These are phyloP conservation scores for Resseliella maxima DNA, from an alignment of 2,888 invertebrate species.

Conservation along the genomic window DNA sequence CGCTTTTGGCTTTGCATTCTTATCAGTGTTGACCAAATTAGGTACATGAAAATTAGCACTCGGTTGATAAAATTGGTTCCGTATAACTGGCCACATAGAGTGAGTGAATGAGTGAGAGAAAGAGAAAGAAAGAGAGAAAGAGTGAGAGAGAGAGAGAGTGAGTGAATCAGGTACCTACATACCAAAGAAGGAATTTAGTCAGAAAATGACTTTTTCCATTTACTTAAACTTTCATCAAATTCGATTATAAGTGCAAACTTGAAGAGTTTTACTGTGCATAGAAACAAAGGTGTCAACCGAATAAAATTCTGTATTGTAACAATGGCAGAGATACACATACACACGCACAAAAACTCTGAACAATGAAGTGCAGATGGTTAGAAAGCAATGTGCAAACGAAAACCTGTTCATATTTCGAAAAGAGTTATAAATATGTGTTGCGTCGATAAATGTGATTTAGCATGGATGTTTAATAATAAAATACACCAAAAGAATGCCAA, in stretches of 20 bases:
- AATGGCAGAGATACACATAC: too few species aligned
- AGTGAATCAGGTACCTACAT: too few species aligned
- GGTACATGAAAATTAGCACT: constrained; percentile 9
- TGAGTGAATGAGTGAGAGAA: too few species aligned
- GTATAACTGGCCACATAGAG: too few species aligned
- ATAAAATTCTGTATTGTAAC: neutral
- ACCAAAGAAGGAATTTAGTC: neutral
- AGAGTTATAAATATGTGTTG: neutral
- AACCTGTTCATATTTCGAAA: neutral
- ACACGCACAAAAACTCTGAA: too few species aligned
- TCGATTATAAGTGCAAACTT: constrained; percentile 37
- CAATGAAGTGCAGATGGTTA: neutral
- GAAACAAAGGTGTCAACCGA: constrained; percentile 9
- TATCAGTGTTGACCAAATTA: constrained; percentile 16
- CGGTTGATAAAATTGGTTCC: neutral
- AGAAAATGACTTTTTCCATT: constrained; percentile 38
- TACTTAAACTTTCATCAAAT: constrained; percentile 7
- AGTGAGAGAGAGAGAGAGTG: too few species aligned
- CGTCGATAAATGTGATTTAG: constrained; percentile 17
- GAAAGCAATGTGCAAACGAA: neutral
- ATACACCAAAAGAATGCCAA: neutral
- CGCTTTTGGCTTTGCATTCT: constrained; percentile 6
- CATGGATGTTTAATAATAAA: constrained; percentile 8
- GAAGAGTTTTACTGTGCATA: neutral
- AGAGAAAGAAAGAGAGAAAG: too few species aligned